These are phyloP conservation scores for Petrocephalus sullivani DNA, from an alignment of 2,797 vertebrate genomes.

Conservation along the genomic window DNA sequence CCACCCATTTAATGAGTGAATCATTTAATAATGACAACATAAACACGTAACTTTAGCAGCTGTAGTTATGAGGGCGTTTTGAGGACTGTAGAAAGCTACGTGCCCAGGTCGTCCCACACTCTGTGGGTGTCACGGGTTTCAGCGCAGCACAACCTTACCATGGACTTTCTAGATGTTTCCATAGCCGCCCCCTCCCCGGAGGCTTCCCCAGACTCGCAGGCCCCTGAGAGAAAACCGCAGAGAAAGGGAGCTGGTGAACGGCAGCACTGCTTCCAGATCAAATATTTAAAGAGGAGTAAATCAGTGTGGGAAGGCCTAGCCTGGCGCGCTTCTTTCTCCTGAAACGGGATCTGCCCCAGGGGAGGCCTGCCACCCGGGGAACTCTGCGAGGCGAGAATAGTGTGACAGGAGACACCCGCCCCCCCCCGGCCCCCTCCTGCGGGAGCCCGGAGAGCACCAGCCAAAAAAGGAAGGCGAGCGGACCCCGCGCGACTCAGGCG, in stretches of 20 bases:
- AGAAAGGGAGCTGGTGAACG: slow-evolving; percentile 28
- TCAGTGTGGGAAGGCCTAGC: slow-evolving; percentile 35
- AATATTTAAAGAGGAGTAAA: slow-evolving; percentile 45
- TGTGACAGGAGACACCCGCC: neutral
- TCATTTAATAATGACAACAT: neutral
- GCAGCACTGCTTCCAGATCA: slow-evolving; percentile 34
- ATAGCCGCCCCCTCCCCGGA: neutral
- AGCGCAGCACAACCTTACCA: neutral
- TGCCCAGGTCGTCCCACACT: neutral
- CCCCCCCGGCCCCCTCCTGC: neutral
- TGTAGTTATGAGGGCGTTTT: neutral
- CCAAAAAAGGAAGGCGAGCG: neutral
- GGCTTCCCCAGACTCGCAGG: neutral
- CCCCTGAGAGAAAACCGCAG: slow-evolving; percentile 9
- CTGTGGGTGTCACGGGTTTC: neutral
- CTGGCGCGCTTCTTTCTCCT: slow-evolving; percentile 48
- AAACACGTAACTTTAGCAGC: neutral
- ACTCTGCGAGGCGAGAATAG: neutral
- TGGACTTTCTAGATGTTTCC: slow-evolving; percentile 20
- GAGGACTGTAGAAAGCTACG: neutral
- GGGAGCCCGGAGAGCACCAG: neutral
- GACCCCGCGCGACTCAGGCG: neutral
- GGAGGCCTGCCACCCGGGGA: slow-evolving; percentile 30
- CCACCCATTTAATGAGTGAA: neutral
- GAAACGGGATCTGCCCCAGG: slow-evolving; percentile 53